Evolutionary conservation across 1,140 invertebrate genomes (phyloP).

Genomic region (Orchesella cincta): DNA sequence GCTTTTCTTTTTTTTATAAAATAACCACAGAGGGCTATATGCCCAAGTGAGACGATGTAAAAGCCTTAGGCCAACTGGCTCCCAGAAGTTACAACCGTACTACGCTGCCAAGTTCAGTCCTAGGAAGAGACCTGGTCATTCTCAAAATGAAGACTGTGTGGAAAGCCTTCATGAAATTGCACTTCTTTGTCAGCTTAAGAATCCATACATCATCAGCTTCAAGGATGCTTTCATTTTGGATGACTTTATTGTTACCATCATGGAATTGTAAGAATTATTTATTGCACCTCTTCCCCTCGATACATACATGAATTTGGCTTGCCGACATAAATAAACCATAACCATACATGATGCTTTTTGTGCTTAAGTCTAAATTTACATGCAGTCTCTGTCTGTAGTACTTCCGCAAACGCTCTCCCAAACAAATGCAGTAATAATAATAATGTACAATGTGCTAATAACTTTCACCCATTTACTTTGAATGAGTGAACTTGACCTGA

Average conservation of each 20-base stretch:
- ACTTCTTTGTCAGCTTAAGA: slow-evolving; percentile 65
- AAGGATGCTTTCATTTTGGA: slow-evolving; percentile 73
- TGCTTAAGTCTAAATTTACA: background rate
- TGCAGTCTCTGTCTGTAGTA: background rate
- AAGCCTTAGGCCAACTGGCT: slow-evolving; percentile 59
- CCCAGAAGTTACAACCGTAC: background rate
- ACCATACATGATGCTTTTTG: slow-evolving; percentile 9
- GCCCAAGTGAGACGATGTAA: slow-evolving; percentile 71
- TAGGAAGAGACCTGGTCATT: slow-evolving; percentile 63
- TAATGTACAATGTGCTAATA: background rate
- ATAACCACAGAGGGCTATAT: slow-evolving; percentile 74
- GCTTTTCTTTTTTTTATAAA: no score
- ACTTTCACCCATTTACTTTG: slow-evolving; percentile 5
- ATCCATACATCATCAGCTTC: slow-evolving; percentile 67
- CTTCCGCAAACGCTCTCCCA: slow-evolving; percentile 21
- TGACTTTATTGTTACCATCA: slow-evolving; percentile 70
- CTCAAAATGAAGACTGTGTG: slow-evolving; percentile 60
- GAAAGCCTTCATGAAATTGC: slow-evolving; percentile 70
- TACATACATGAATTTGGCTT: background rate
- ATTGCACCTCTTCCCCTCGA: background rate
- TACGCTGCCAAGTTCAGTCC: slow-evolving; percentile 75
- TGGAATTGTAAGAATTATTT: slow-evolving; percentile 68
- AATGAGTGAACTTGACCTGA: slow-evolving; percentile 12
- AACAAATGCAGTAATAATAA: background rate
- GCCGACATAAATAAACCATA: background rate